These are phyloP conservation scores for Oreotragus oreotragus DNA, from an alignment of 2,113 vertebrate species.

Conservation along the genomic window DNA sequence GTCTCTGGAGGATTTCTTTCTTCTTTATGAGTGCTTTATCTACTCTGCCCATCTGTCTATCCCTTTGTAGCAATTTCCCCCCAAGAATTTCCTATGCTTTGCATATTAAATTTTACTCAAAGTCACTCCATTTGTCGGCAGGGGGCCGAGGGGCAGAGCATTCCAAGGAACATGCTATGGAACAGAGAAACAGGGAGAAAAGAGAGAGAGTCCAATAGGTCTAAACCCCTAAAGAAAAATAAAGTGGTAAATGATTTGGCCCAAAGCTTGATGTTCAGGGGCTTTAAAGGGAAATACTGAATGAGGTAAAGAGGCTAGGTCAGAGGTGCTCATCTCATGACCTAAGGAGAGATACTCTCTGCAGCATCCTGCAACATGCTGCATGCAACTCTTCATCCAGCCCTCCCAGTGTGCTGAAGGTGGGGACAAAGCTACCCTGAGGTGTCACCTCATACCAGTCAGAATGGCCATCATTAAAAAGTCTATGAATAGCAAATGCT, in stretches of 20 bases:
- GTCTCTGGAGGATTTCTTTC: background rate
- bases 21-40: background rate
- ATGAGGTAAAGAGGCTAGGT: background rate
- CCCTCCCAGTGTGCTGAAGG: background rate
- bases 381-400: background rate
- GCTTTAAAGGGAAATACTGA: background rate
- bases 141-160: accelerated
- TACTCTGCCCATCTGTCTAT: background rate
- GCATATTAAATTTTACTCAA: background rate
- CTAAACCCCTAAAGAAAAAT: background rate
- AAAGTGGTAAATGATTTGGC: background rate
- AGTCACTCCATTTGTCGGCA: accelerated
- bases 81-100: background rate
- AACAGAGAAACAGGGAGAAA: background rate
- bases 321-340: background rate
- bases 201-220: background rate
- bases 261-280: background rate
- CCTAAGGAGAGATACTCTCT: background rate
- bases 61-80: background rate
- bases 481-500: background rate
- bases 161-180: background rate
- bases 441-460: background rate
- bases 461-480: background rate
- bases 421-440: background rate
- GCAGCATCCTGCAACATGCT: background rate